These are phyloP conservation scores for Glomeris maerens DNA, from an alignment of 1,140 invertebrate species.

Conservation along the genomic window DNA sequence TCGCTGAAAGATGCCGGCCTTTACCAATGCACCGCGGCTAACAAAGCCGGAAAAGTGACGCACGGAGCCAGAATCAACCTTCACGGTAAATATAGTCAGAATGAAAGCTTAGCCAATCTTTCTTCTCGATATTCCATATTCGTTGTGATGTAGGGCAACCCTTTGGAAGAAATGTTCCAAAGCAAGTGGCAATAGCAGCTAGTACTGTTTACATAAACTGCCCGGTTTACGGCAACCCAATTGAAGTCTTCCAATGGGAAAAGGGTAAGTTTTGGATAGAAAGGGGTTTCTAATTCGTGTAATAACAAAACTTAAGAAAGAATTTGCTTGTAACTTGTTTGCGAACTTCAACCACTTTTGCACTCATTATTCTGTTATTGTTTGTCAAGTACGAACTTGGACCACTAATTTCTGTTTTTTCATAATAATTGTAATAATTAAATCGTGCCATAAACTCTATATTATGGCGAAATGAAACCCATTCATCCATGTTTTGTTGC, in stretches of 20 bases:
- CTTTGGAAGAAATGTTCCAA: slow-evolving; percentile 75
- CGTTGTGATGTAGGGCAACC: slow-evolving; percentile 50
- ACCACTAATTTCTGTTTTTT: too few relatives aligned
- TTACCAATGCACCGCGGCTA: slow-evolving; percentile 66
- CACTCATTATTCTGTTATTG: too few relatives aligned
- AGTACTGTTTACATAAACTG: slow-evolving; percentile 72
- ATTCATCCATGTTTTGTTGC: too few relatives aligned
- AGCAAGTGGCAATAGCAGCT: slow-evolving; percentile 76
- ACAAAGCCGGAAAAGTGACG: slow-evolving; percentile 29
- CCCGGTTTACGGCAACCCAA: slow-evolving; percentile 83
- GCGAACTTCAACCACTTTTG: too few relatives aligned
- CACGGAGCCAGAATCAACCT: slow-evolving; percentile 5
- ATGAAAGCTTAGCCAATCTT: background rate
- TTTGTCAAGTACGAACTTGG: too few relatives aligned
- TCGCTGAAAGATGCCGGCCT: slow-evolving; percentile 44
- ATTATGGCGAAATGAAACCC: too few relatives aligned
- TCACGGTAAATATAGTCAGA: slow-evolving; percentile 5
- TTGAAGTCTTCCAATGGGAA: slow-evolving; percentile 74
- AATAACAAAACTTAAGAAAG: too few relatives aligned
- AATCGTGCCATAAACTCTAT: too few relatives aligned
- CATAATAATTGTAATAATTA: too few relatives aligned
- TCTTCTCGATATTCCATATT: background rate
- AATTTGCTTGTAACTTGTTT: too few relatives aligned
- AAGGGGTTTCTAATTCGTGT: too few relatives aligned
- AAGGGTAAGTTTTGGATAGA: slow-evolving; percentile 62